phyloP scores from a whole-genome alignment of 2,113 vertebrate species.

The Marcusenius ussheri region DNA sequence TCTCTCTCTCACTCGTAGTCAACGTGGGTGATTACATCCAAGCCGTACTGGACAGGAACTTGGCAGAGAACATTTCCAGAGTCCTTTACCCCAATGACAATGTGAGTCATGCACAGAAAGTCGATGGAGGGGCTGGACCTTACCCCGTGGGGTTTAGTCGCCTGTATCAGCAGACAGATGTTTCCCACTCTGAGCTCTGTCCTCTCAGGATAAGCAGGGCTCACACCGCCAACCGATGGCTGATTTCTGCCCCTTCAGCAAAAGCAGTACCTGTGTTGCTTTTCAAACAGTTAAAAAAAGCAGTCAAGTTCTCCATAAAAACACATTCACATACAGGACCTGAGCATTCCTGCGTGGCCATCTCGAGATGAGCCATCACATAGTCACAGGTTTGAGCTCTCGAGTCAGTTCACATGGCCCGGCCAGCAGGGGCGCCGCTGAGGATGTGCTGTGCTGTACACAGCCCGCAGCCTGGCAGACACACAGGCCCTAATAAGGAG shows the following conservation, averaged over 20 bases:
- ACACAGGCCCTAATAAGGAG: slow-evolving; percentile 20
- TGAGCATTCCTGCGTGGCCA: not conserved
- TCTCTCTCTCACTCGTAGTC: slow-evolving; percentile 49
- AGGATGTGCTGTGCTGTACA: not conserved
- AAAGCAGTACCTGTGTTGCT: not conserved
- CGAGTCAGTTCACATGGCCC: not conserved
- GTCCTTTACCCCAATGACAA: slow-evolving; percentile 83
- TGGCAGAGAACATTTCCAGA: slow-evolving; percentile 83
- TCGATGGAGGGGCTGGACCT: not conserved
- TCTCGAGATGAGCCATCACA: not conserved
- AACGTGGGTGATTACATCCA: slow-evolving; percentile 78
- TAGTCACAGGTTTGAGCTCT: not conserved
- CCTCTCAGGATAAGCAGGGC: not conserved
- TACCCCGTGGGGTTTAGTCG: not conserved
- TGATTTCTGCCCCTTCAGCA: not conserved
- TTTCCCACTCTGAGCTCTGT: not conserved
- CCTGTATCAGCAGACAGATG: not conserved
- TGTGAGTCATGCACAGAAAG: slow-evolving; percentile 51
- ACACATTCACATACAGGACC: not conserved
- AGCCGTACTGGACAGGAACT: slow-evolving; percentile 76
- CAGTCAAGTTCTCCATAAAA: not conserved
- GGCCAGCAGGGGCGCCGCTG: not conserved
- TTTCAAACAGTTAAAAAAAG: not conserved
- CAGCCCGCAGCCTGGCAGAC: not conserved
- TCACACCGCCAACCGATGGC: not conserved